A percentile compares a stretch with the other conserved stretches of the same genome.
phyloP scores from a whole-genome alignment of 2,888 invertebrate species.

The Sinotaia quadrata region DNA sequence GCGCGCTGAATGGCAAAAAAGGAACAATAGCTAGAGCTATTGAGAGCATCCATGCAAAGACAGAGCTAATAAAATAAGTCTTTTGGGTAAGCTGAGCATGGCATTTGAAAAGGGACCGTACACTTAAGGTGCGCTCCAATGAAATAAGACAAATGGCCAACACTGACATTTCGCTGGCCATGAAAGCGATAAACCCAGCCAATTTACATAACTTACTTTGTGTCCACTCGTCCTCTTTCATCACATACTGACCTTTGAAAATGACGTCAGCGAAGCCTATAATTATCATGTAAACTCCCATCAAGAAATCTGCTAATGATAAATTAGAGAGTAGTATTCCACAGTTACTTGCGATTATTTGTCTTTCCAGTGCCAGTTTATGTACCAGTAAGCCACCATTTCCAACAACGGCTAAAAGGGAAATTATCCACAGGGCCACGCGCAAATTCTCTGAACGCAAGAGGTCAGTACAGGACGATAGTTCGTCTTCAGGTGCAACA shows the following conservation, averaged over 20 bases:
- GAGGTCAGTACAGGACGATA: slow-evolving; percentile 27
- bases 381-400: slow-evolving; percentile 21
- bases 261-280: slow-evolving; percentile 47
- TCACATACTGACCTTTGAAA: slow-evolving; percentile 49
- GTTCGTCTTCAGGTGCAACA: slow-evolving; percentile 25
- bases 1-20: too few species aligned
- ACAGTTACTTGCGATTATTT: background rate
- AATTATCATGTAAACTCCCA: slow-evolving; percentile 49
- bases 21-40: too few species aligned
- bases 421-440: slow-evolving; percentile 20
- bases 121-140: slow-evolving; percentile 78
- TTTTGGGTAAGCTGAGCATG: too few species aligned
- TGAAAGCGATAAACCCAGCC: slow-evolving; percentile 48
- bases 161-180: slow-evolving; percentile 78
- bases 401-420: slow-evolving; percentile 13
- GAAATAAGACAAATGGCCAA: slow-evolving; percentile 77
- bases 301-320: slow-evolving; percentile 36
- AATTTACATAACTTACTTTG: slow-evolving; percentile 43
- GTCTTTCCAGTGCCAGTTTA: background rate
- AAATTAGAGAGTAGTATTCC: slow-evolving; percentile 31
- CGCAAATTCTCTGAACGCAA: slow-evolving; percentile 12
- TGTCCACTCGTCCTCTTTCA: slow-evolving; percentile 48
- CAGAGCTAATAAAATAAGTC: too few species aligned
- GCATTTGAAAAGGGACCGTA: too few species aligned
- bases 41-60: too few species aligned